Evolutionary conservation across 1,140 invertebrate species (phyloP), one percentile per base, ranked within the genome.

Genomic region (Cydia pomonella): DNA sequence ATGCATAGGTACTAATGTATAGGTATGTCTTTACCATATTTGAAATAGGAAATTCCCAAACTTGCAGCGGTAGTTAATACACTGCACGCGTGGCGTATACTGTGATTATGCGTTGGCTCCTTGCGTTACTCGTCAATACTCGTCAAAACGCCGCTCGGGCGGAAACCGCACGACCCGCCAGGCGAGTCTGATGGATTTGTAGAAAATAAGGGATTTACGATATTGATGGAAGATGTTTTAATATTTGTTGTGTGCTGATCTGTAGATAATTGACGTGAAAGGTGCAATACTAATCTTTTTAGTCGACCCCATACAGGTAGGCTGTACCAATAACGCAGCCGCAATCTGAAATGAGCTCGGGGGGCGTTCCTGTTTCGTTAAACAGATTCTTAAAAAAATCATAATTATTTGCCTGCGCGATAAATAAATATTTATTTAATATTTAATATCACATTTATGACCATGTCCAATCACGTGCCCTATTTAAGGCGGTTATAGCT

Each of bases 51-150:
- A 1, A 9, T 41, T 41, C 0, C 38, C 38, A 41, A 47, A 47
- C 44, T 33, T 33, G 64, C 21, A 29, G 73, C 73, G 81, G 86
- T 85, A 59, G 53, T 59, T 23, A 59, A 59, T 21, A 59, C n/a
- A 59, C 21, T 59, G 53, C 53, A 21, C 12, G 21, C 5, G n/a
- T 23, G 23, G 53, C 12, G 21, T 23, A 59, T 3, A 12, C 1
- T 59, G 82, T 23, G 62, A 64, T 63, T 25, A 82, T 7, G 62
- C 73, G 71, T 33, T 79, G 72, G 82, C 86, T 87, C 73, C 87
- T 87, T 84, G 86, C 84, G 82, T 87, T 87, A 89, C 86, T 23
- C 53, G 86, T 84, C 84, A 84, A 79, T 83, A 75, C 84, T 80
- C 80, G 72, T 87, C 87, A 88, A 73, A 77, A 77, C 75, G 63